phyloP scores from a whole-genome alignment of 1,140 invertebrate species.

The Maconellicoccus hirsutus region DNA sequence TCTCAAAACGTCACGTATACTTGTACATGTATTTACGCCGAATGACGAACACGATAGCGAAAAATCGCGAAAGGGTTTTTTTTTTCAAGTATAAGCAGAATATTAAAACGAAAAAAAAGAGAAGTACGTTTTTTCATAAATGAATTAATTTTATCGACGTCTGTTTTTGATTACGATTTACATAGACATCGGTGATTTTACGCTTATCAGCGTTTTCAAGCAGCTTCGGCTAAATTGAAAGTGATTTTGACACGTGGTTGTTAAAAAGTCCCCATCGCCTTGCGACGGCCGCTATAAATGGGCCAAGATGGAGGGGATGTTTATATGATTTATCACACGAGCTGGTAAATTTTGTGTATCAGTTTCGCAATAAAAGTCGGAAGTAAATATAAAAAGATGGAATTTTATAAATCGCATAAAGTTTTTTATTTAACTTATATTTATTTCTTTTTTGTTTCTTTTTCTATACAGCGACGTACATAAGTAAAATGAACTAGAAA shows the following conservation, averaged over 20 bases:
- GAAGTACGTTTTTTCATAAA: neutral
- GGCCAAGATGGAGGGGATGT: no score
- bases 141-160: neutral
- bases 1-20: neutral
- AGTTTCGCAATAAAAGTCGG: neutral
- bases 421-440: neutral
- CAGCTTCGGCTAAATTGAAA: neutral
- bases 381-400: neutral
- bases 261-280: no score
- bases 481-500: neutral
- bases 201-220: neutral
- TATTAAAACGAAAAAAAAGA: neutral
- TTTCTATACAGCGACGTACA: no score
- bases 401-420: conserved; percentile 6
- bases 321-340: neutral
- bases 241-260: no score
- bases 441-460: neutral
- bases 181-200: neutral
- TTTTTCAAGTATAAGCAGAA: neutral
- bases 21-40: neutral
- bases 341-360: neutral
- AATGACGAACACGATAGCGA: no score
- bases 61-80: neutral
- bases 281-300: no score
- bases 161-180: neutral